Evolutionary conservation across 2,113 vertebrate species (phyloP).

Genomic region (Athene cunicularia): DNA sequence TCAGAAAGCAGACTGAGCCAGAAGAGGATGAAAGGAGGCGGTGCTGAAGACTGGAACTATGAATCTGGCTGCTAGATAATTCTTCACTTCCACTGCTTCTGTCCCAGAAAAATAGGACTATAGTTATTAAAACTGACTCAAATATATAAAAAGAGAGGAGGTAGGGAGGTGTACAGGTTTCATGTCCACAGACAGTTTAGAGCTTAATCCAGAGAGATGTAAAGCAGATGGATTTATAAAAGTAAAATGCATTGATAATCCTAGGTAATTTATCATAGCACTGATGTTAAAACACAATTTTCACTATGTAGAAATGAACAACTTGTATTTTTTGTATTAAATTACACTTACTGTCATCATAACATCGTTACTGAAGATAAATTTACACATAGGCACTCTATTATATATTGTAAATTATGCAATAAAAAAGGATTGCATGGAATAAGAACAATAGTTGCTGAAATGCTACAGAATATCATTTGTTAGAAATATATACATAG

Average conservation of each 20-base stretch:
- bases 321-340: neutral
- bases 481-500: neutral
- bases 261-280: neutral
- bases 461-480: neutral
- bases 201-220: neutral
- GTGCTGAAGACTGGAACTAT: too few species aligned
- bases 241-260: neutral
- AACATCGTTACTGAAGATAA: neutral
- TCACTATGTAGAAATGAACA: neutral
- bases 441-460: neutral
- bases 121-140: too few species aligned
- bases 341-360: neutral
- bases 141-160: too few species aligned
- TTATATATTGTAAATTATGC: neutral
- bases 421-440: neutral
- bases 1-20: too few species aligned
- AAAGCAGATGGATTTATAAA: neutral
- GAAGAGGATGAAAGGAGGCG: too few species aligned
- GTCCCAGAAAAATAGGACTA: too few species aligned
- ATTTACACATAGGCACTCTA: neutral
- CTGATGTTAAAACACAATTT: neutral
- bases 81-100: too few species aligned
- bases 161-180: neutral
- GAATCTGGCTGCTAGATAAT: too few species aligned
- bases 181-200: neutral